A percentile compares a stretch with the other conserved stretches of the same genome.
These are phyloP conservation scores for Sebastes matsubarae DNA, from an alignment of 2,797 vertebrate genomes.

Conservation along the genomic window DNA sequence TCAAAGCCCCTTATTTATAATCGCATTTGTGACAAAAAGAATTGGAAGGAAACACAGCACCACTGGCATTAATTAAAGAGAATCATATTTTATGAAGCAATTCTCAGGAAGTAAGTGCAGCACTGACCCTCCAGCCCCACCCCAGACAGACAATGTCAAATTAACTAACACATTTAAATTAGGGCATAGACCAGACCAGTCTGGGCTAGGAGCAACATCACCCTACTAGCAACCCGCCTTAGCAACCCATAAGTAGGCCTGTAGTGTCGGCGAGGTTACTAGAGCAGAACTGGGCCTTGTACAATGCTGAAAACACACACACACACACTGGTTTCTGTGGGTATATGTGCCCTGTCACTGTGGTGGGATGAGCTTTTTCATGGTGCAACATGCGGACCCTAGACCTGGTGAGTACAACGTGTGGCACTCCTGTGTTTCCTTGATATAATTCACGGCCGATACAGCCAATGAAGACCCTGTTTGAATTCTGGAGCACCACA, in stretches of 20 bases:
- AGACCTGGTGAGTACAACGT: slow-evolving; percentile 65
- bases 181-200: slow-evolving; percentile 83
- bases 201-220: slow-evolving; percentile 84
- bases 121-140: slow-evolving; percentile 85
- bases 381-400: slow-evolving; percentile 59
- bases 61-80: slow-evolving; percentile 81
- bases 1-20: slow-evolving; percentile 46
- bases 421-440: slow-evolving; percentile 75
- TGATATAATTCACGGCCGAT: slow-evolving; percentile 81
- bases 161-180: slow-evolving; percentile 81
- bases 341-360: slow-evolving; percentile 63
- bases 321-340: slow-evolving; percentile 75
- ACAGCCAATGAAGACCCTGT: slow-evolving; percentile 83
- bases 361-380: slow-evolving; percentile 34
- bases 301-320: slow-evolving; percentile 62
- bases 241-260: slow-evolving; percentile 76
- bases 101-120: slow-evolving; percentile 86
- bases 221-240: slow-evolving; percentile 76
- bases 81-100: slow-evolving; percentile 88
- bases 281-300: slow-evolving; percentile 74
- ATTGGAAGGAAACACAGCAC: slow-evolving; percentile 76
- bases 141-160: slow-evolving; percentile 84
- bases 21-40: slow-evolving; percentile 40
- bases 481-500: slow-evolving; percentile 75
- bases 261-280: slow-evolving; percentile 73